phyloP scores from a whole-genome alignment of 2,888 invertebrate genomes.

The Chymomyza caudatula region DNA sequence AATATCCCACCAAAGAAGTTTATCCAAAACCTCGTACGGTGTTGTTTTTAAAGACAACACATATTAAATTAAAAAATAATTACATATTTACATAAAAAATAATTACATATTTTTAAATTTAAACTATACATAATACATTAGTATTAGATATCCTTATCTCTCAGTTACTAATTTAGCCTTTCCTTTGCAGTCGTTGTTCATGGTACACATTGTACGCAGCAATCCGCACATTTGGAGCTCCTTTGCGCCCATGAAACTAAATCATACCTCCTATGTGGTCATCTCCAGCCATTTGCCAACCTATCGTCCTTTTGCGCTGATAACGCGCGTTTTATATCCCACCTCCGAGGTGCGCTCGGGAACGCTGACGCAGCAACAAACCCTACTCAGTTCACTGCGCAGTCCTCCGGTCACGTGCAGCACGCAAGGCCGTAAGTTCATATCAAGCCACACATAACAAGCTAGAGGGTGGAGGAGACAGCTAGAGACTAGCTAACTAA shows the following conservation, averaged over 20 bases:
- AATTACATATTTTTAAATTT: neutral
- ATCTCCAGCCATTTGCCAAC: conserved; percentile 73
- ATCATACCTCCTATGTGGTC: conserved; percentile 73
- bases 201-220: conserved; percentile 74
- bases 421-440: conserved; percentile 76
- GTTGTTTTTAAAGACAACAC: too few relatives aligned
- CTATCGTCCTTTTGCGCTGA: conserved; percentile 74
- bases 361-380: conserved; percentile 64
- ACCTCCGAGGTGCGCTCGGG: conserved; percentile 66
- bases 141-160: too few relatives aligned
- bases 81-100: too few relatives aligned
- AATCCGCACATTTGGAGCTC: conserved; percentile 76
- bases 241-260: conserved; percentile 69
- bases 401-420: conserved; percentile 76
- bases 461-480: neutral
- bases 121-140: neutral
- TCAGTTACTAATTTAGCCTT: neutral
- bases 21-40: too few relatives aligned
- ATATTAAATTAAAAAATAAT: too few relatives aligned
- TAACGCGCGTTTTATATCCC: conserved; percentile 73
- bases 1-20: too few relatives aligned
- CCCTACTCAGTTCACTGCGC: conserved; percentile 73
- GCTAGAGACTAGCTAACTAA: neutral
- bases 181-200: conserved; percentile 64
- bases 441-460: too few relatives aligned